Conservation (phyloP, 2,797 vertebrate species). For the Alosa sapidissima region DNA sequence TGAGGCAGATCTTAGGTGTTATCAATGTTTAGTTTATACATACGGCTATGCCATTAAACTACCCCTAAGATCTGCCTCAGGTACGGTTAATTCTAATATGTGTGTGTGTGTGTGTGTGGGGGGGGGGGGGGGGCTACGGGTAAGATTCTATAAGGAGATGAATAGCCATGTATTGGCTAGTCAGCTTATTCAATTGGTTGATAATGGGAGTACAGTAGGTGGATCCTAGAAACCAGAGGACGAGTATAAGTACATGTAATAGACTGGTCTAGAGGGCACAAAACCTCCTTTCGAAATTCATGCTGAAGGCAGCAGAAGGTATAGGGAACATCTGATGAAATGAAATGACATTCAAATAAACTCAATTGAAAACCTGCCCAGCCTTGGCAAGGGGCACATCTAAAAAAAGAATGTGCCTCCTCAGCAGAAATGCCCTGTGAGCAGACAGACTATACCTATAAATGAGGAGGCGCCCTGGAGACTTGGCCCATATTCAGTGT, state of each 20-base stretch:
- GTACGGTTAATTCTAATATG: no score
- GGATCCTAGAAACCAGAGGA: neutral
- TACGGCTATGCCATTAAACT: neutral
- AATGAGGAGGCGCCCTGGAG: conserved; percentile 37
- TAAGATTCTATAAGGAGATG: neutral
- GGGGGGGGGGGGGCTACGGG: no score
- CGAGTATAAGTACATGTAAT: neutral
- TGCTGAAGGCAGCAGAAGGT: neutral
- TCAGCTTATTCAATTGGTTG: neutral
- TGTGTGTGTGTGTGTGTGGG: no score
- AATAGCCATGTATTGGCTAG: neutral
- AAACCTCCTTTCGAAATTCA: neutral
- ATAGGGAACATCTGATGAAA: conserved; percentile 13
- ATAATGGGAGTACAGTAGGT: neutral
- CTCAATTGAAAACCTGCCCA: conserved; percentile 24
- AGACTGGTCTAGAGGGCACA: neutral
- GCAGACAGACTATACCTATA: conserved; percentile 37
- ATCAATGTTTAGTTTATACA: neutral
- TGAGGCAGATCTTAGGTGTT: no score
- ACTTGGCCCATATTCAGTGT: conserved; percentile 42
- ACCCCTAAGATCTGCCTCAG: no score
- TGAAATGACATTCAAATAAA: conserved; percentile 32
- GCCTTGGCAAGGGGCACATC: conserved; percentile 3
- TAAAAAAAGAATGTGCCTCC: conserved; percentile 27
- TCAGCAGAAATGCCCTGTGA: conserved; percentile 38